Conservation (phyloP, 2,113 vertebrate species). For the Stictonetta naevosa region DNA sequence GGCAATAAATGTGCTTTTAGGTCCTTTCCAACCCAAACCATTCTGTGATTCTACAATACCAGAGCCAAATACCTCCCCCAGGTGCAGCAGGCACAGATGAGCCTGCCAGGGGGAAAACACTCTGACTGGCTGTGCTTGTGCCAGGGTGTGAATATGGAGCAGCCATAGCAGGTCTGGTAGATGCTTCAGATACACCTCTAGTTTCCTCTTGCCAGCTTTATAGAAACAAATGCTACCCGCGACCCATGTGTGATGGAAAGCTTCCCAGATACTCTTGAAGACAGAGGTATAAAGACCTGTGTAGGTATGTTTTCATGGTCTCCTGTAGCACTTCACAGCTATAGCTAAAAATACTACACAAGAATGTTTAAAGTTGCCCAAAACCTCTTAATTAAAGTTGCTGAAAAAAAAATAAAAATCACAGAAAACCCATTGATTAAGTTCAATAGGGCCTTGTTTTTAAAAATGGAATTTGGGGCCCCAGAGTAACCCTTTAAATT, state of each 20-base stretch:
- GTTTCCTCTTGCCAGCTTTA: background rate
- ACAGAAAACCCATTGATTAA: conserved; percentile 60
- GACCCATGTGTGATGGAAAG: rapidly evolving
- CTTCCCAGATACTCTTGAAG: rapidly evolving
- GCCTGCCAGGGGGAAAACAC: background rate
- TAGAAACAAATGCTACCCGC: rapidly evolving
- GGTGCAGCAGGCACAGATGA: background rate
- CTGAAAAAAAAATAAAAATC: background rate
- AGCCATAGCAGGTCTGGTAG: background rate
- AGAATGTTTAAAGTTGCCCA: background rate
- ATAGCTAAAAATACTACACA: conserved; percentile 20
- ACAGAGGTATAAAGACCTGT: background rate
- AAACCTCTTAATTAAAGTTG: conserved; percentile 41
- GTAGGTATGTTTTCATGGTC: background rate
- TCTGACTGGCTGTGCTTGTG: background rate
- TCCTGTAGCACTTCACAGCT: background rate
- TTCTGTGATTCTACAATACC: background rate
- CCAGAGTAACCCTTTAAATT: conserved; percentile 39
- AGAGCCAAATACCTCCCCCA: background rate
- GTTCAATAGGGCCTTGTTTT: conserved; percentile 51
- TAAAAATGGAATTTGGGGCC: conserved; percentile 36
- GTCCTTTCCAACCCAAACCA: background rate
- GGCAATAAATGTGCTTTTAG: background rate
- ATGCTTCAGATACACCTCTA: background rate
- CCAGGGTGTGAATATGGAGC: background rate